Conservation (phyloP, 2,888 invertebrate genomes). For the Rhamnusium bicolor region DNA sequence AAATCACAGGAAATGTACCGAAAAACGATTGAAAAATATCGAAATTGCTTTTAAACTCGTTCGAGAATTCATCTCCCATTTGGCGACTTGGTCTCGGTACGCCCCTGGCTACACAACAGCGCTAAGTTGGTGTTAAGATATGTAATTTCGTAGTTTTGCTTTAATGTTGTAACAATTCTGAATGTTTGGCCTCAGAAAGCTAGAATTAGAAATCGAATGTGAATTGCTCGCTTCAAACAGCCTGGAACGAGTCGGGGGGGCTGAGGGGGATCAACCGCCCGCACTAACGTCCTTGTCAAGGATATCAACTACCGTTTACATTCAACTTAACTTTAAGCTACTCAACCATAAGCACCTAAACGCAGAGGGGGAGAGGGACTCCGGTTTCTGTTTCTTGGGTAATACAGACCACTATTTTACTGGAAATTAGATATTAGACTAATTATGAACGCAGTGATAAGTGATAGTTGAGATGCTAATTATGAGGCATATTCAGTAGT, state of each 20-base stretch:
- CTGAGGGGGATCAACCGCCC: slow-evolving; percentile 57
- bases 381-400: not conserved
- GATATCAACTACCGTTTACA: slow-evolving; percentile 61
- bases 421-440: too few species aligned
- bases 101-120: slow-evolving; percentile 10
- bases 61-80: too few species aligned
- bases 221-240: slow-evolving; percentile 52
- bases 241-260: slow-evolving; percentile 49
- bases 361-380: not conserved
- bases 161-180: slow-evolving; percentile 56
- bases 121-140: slow-evolving; percentile 47
- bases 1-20: too few species aligned
- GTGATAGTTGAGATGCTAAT: too few species aligned
- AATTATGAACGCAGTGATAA: too few species aligned
- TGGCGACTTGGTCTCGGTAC: not conserved
- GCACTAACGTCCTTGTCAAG: slow-evolving; percentile 67
- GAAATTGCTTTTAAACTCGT: too few species aligned
- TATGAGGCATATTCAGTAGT: too few species aligned
- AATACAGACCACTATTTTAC: too few species aligned
- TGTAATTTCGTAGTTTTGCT: slow-evolving; percentile 50
- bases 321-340: slow-evolving; percentile 17
- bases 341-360: slow-evolving; percentile 8
- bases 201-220: slow-evolving; percentile 59
- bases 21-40: too few species aligned
- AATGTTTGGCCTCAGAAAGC: slow-evolving; percentile 54